Conservation (phyloP, 2,797 vertebrate species). For the Clamator glandarius region DNA sequence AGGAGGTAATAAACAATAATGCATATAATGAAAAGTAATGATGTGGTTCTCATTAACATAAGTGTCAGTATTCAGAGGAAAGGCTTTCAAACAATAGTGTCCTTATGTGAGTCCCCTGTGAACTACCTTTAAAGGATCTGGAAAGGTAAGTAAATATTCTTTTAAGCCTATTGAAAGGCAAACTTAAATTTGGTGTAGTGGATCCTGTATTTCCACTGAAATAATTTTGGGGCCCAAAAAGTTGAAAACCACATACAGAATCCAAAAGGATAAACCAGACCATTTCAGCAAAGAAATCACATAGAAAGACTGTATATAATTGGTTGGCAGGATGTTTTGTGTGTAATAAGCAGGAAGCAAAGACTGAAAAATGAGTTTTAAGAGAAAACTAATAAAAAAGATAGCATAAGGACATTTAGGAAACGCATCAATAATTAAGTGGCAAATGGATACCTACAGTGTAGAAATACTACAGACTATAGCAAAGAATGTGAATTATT, state of each 20-base stretch:
- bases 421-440: neutral
- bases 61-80: neutral
- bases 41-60: neutral
- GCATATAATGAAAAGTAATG: constrained; percentile 35
- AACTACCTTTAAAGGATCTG: neutral
- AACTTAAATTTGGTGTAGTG: neutral
- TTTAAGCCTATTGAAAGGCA: neutral
- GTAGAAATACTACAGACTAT: neutral
- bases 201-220: neutral
- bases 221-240: neutral
- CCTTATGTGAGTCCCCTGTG: neutral
- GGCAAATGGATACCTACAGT: neutral
- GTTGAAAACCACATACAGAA: neutral
- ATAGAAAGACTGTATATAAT: neutral
- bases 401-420: neutral
- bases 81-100: neutral
- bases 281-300: neutral
- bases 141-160: neutral
- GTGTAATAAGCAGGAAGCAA: neutral
- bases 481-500: neutral
- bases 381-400: neutral
- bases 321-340: neutral
- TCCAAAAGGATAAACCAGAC: neutral
- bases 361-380: neutral
- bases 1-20: constrained; percentile 17